phyloP scores from a whole-genome alignment of 2,797 vertebrate genomes.

The Tarsius wallacei region DNA sequence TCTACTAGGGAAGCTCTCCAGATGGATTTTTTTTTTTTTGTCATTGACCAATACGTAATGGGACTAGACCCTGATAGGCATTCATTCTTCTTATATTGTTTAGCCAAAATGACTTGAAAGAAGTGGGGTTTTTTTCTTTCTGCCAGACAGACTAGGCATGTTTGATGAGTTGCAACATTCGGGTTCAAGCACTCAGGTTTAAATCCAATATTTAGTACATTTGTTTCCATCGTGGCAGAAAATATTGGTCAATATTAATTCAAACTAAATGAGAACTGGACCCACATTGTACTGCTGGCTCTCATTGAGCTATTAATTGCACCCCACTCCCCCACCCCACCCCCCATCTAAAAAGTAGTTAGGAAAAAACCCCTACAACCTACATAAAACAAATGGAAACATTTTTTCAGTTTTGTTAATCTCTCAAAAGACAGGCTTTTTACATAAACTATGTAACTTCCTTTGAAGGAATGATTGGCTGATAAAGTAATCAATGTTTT shows the following conservation, averaged over 20 bases:
- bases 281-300: background rate
- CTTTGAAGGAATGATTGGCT: slow-evolving; percentile 5
- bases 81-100: slow-evolving; percentile 15
- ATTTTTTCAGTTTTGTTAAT: slow-evolving; percentile 36
- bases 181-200: slow-evolving; percentile 10
- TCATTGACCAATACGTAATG: slow-evolving; percentile 21
- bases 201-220: slow-evolving; percentile 8
- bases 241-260: slow-evolving; percentile 69
- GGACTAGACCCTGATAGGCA: background rate
- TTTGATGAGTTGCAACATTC: background rate
- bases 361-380: background rate
- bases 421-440: background rate
- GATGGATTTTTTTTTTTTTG: background rate
- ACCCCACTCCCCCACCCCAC: too few species aligned
- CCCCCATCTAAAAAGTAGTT: slow-evolving; percentile 42
- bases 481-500: slow-evolving; percentile 29
- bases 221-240: slow-evolving; percentile 5
- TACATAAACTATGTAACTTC: slow-evolving; percentile 5
- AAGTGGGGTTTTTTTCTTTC: slow-evolving; percentile 42
- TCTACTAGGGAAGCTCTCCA: background rate
- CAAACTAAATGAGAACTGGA: slow-evolving; percentile 7
- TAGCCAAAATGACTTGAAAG: slow-evolving; percentile 45
- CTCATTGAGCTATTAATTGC: background rate
- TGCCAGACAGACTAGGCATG: background rate
- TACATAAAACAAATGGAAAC: slow-evolving; percentile 47